Base-by-base conservation (phyloP, 2,888 invertebrate genomes). In the Acanthacorydalis orientalis region DNA sequence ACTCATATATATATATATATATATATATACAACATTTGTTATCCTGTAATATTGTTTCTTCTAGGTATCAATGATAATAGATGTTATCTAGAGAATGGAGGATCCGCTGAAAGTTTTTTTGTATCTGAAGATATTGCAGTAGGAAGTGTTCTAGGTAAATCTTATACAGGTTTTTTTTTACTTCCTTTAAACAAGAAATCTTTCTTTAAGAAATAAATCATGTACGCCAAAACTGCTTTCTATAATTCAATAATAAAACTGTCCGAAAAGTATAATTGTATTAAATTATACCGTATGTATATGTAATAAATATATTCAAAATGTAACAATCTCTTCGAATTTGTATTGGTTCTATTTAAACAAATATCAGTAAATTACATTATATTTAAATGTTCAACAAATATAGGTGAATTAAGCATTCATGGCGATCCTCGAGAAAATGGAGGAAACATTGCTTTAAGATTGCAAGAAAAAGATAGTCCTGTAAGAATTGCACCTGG, bases 91-190 rank as follows among this genome's bases (percentile, higher is more conserved):
- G 85, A 88, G 69, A 87, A 83, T 59, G 91, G 91, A 35, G 88
- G 88, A 42, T 88, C 91, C 1, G 88, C 89, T 44, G 90, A 89
- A 64, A 90, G 84, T 63, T 87, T 92, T 65, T 84, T 89, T 64
- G 86, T 91, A 56, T 81, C 83, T 62, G 92, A 92, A 69, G 87
- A 88, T 60, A 72, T 81, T 43, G 74, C 80, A 14, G 79, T 90
- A 42, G 88, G 89, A 51, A 79, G 82, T 54, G 74, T 79, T 44
- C 78, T 90, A 50, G 90, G 90, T 65, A 31, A 54, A 58, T 57
- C 48, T 4, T 31, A 10, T 41, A 38, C 37, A 31, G 12, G 31
- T 45, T 48, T 23, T 6, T 23, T n/a, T n/a, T 38, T 46, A 40
- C 23, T 41, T 44, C 23, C 31, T 51, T 23, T 23, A 12, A 33